Base-by-base conservation (phyloP, 2,797 vertebrate genomes). In the Alfaro cultratus region DNA sequence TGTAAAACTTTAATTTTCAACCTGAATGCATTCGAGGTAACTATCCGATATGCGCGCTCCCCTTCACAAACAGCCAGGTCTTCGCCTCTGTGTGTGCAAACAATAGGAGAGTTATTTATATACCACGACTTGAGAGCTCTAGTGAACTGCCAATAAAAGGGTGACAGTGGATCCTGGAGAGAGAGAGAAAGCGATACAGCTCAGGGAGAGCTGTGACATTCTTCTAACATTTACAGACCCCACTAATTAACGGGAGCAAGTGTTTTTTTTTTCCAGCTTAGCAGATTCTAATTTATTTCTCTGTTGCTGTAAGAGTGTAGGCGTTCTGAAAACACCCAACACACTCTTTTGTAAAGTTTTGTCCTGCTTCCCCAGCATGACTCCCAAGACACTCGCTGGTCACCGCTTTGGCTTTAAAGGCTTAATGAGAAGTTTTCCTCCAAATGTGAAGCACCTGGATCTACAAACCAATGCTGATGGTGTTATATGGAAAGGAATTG, bases 1-100 rank as follows among this genome's bases (percentile, higher is more conserved):
- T 77, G 84, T 89, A 77, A 81, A 89, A 85, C 86, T 91, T 90
- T 86, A 80, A 92, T 92, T 93, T 94, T 91, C 82, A 78, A 90
- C 84, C 84, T 81, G 80, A 92, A 93, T 87, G 86, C 85, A 70
- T 89, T 86, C 79, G 82, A 75, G 80, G 80, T 60, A 84, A 80
- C 84, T 87, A 75, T 86, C 75, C 43, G 18, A 29, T 36, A 9
- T 23, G 8, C 62, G 5, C 18, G 4, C 36, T 23, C 36, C 36
- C 36, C 64, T 39, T 34, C 64, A 41, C 36, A 23, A 68, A 68
- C 36, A 39, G 36, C 10, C 16, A 41, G 16, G 83, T 86, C 90
- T 74, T 80, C 79, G 88, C 86, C 79, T 55, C 82, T 29, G 43
- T 29, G 81, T 84, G 74, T 76, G 78, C 73, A 87, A 88, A 94